phyloP scores from a whole-genome alignment of 2,797 vertebrate genomes.

The Sciurus vulgaris region DNA sequence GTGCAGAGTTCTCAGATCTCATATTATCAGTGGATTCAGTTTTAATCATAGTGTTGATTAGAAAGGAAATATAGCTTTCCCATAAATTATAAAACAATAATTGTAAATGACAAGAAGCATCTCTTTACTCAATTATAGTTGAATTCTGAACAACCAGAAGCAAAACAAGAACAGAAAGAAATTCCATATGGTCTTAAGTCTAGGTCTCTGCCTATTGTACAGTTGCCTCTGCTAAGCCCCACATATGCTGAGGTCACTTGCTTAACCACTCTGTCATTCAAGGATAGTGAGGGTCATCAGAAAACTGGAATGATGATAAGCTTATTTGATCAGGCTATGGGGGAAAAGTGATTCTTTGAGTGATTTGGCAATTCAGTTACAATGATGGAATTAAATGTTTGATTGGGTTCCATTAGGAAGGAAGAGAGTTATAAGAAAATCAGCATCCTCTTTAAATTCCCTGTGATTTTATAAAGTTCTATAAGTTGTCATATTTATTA shows the following conservation, averaged over 20 bases:
- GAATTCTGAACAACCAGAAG: background rate
- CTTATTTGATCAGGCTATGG: background rate
- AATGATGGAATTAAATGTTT: background rate
- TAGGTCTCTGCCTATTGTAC: background rate
- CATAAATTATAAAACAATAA: background rate
- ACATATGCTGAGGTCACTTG: background rate
- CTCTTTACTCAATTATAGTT: conserved; percentile 2
- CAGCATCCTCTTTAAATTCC: background rate
- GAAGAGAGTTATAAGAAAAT: background rate
- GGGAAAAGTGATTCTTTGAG: background rate
- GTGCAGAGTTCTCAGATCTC: background rate
- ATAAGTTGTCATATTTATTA: background rate
- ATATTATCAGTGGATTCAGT: background rate
- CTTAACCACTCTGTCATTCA: background rate
- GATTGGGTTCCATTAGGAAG: background rate
- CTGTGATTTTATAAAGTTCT: background rate
- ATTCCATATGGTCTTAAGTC: background rate
- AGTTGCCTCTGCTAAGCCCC: background rate
- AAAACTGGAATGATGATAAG: background rate
- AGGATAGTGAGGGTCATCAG: too few relatives aligned
- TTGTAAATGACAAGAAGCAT: background rate
- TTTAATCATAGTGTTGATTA: background rate
- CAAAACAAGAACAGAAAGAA: background rate
- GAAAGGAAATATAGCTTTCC: background rate
- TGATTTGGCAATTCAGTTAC: background rate